Base-by-base conservation (phyloP, 1,140 invertebrate species). In the Ladona fulva region DNA sequence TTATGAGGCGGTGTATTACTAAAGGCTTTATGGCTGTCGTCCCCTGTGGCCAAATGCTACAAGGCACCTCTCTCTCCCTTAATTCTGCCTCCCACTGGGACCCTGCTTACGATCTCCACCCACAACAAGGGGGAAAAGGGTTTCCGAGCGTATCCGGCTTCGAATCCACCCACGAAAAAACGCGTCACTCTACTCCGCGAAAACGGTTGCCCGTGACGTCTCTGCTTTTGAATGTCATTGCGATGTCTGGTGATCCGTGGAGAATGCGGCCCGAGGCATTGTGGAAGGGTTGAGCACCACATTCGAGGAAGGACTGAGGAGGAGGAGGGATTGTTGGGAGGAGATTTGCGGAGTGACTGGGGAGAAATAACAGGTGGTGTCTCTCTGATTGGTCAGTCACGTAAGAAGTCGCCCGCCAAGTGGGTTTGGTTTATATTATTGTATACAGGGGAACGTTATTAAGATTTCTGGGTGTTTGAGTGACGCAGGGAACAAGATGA, bases 1-100 rank as follows among this genome's bases (percentile, higher is more conserved):
- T 66, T 66, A 66, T 66, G 52, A 66, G 52, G 52, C 52, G 52
- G 52, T 22, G 52, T 66, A 66, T 66, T 19, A 66, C 52, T 66
- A 66, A 66, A 66, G 52, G 52, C 52, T 66, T 66, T 66, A 66
- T 66, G 52, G 52, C n/a, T 22, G 16, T 22, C 14, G 52, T 66
- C n/a, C 52, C 52, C 52, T 12, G 52, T 22, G 52, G 52, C 52
- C 52, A 66, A 66, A 66, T 66, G 52, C 52, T 66, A 66, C 52
- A 66, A 66, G 52, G 52, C 52, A 66, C 14, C 52, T 66, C 52
- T 52, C 44, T 11, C 44, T 66, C 52, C 52, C 52, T 66, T 66
- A 66, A 66, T 66, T 6, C 52, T 12, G n/a, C 3, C 52, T 66
- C 52, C 52, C 52, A 12, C 52, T 66, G 52, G 52, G 52, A 6